Evolutionary conservation across 1,140 invertebrate genomes (phyloP), one percentile per base, ranked within the genome.

Genomic region (Drosophila tristis): DNA sequence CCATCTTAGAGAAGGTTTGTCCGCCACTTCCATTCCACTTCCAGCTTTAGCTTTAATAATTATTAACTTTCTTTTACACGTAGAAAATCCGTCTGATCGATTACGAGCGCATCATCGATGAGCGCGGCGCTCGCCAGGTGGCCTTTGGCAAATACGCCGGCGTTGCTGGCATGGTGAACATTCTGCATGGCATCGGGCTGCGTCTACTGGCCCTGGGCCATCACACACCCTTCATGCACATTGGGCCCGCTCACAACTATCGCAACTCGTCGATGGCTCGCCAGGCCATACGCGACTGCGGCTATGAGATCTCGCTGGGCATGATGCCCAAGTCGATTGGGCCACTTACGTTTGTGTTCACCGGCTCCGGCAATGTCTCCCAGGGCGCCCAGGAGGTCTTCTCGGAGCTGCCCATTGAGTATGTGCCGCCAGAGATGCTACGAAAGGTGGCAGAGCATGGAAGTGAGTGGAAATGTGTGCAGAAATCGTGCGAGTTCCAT

Each of bases 181-280:
- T 99, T 75, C 93, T 99, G 2, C 98, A 99, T 90, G 99, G 99
- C 3, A 92, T 99, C 9, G 99, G 99, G 3, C 93, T 99, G 1
- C 93, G 99, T 47, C 93, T 99, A 0, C 92, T 99, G 35, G 99
- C 99, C 0, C 91, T 99, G 4, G 99, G 99, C 2, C 98, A 99
- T 93, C 98, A 99, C 90, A 99, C 99, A 0, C 99, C 99, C 0
- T 99, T 99, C 90, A 99, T 99, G 98, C 98, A 99, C 90, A 98
- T 99, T 72, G 99, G 98, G 6, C 97, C 97, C 13, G 98, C 98
- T 0, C 99, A 99, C 87, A 99, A 99, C 92, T 99, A 99, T 93
- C 94, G 98, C 20, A 98, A 98, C 92, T 98, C 97, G 0, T 98
- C 98, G 64, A 99, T 99, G 97, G 98, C 98, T 0, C 94, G 97